Evolutionary conservation across 2,797 vertebrate species (phyloP).

Genomic region (Xenentodon cancila): DNA sequence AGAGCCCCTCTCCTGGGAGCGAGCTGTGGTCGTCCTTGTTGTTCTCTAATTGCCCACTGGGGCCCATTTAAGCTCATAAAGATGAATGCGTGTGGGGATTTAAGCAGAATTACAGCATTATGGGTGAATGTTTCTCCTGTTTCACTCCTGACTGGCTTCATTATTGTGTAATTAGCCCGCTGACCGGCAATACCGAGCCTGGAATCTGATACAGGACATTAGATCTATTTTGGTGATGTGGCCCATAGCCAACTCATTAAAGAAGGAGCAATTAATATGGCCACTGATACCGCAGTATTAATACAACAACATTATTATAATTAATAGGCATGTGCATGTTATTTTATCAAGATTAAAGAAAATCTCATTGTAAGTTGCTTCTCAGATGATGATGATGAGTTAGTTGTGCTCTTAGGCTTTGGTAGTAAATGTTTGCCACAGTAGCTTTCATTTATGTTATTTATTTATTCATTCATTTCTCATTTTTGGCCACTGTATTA

Average conservation of each 20-base stretch:
- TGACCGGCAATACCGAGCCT: conserved; percentile 24
- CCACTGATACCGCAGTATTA: conserved; percentile 3
- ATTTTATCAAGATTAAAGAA: background rate
- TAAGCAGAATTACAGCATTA: conserved; percentile 63
- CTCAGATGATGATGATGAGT: background rate
- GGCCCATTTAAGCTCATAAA: conserved; percentile 75
- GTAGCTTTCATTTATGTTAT: no score
- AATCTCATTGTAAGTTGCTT: background rate
- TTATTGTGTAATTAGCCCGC: conserved; percentile 67
- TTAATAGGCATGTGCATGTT: background rate
- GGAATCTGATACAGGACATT: conserved; percentile 52
- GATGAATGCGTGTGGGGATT: conserved; percentile 60
- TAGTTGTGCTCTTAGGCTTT: background rate
- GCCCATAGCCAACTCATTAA: conserved; percentile 22
- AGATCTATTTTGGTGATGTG: conserved; percentile 26
- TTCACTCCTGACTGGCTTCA: conserved; percentile 68
- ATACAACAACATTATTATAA: conserved; percentile 23
- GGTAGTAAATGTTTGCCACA: no score
- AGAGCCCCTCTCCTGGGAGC: conserved; percentile 31
- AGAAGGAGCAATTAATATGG: conserved; percentile 21
- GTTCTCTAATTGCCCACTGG: conserved; percentile 67
- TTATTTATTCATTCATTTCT: no score
- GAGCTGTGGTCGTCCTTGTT: conserved; percentile 55
- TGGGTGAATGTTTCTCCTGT: conserved; percentile 57
- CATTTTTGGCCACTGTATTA: no score